These are phyloP conservation scores for Octodon degus DNA, from an alignment of 2,113 vertebrate genomes.

Conservation along the genomic window DNA sequence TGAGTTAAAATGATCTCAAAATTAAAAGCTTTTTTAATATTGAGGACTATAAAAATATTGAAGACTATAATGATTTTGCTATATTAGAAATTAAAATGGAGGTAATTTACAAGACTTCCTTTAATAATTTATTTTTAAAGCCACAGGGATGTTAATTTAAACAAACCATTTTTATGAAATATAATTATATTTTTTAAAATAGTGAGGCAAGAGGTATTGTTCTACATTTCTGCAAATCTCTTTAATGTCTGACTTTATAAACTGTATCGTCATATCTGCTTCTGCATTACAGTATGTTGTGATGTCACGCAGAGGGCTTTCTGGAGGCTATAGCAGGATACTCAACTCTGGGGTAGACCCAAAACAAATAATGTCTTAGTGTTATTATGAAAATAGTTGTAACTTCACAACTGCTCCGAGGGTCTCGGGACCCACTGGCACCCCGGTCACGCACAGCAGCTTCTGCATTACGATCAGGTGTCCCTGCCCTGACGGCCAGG, in stretches of 20 bases:
- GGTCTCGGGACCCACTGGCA: not conserved
- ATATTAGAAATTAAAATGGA: conserved; percentile 35
- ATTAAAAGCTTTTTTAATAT: not conserved
- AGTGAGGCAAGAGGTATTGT: not conserved
- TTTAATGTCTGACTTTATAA: conserved; percentile 17
- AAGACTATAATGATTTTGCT: not conserved
- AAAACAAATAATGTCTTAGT: not conserved
- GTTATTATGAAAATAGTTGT: conserved; percentile 20
- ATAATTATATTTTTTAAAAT: not conserved
- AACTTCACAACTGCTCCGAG: not conserved
- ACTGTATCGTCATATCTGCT: not conserved
- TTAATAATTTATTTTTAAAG: conserved; percentile 40
- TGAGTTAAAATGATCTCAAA: not conserved
- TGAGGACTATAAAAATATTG: not conserved
- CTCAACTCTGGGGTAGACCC: not conserved
- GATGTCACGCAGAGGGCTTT: not conserved
- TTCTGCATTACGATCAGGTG: not conserved
- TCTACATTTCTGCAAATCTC: not conserved
- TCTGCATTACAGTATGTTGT: not conserved
- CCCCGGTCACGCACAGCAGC: not conserved
- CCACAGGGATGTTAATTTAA: not conserved
- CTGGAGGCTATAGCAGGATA: not conserved
- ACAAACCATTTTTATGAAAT: not conserved
- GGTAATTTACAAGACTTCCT: not conserved
- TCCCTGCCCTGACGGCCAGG: not conserved